Base-by-base conservation (phyloP, 2,797 vertebrate genomes). In the Poeciliopsis paucimaculata region DNA sequence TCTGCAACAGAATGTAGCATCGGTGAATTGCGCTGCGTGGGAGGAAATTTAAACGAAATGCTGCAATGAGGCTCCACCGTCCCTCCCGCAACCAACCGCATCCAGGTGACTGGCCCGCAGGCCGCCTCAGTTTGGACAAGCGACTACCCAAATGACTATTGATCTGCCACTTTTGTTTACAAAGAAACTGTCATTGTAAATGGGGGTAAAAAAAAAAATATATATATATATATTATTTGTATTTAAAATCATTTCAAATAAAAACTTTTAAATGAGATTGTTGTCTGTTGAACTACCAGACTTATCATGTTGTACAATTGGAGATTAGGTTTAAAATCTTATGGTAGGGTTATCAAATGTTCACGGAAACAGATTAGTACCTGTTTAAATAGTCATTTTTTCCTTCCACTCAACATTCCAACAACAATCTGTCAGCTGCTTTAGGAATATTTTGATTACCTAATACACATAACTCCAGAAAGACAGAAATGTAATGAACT, bases 191-290 rank as follows among this genome's bases (percentile, higher is more conserved):
- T 96, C 96, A 96, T 96, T 97, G 96, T 95, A 97, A 97, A 95
- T 96, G 94, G 95, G 96, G 95, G 13, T 1, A 55, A 55, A 12
- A 9, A 10, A 26, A 53, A 3, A 53, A 89, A 93, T 94, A 95
- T 34, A 60, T 66, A 26, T 46, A 77, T 57, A 95, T 95, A 97
- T 95, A 97, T 95, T 96, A 96, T 97, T 97, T 98, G 96, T 98
- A 97, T 97, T 96, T 96, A 95, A 96, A 93, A 90, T 96, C 96
- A 96, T 96, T 97, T 96, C 96, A 97, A 98, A 98, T 98, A 98
- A 99, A 98, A 94, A 95, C 90, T 96, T 95, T 96, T 95, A 94
- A 96, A 95, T 88, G 86, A 94, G 66, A 71, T 71, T 49, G 18
- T 74, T 84, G n/a, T 43, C 57, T 34, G 57, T 39, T 39, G 10